Evolutionary conservation across 1,140 invertebrate genomes (phyloP).

Genomic region (Gonioctena quinquepunctata): DNA sequence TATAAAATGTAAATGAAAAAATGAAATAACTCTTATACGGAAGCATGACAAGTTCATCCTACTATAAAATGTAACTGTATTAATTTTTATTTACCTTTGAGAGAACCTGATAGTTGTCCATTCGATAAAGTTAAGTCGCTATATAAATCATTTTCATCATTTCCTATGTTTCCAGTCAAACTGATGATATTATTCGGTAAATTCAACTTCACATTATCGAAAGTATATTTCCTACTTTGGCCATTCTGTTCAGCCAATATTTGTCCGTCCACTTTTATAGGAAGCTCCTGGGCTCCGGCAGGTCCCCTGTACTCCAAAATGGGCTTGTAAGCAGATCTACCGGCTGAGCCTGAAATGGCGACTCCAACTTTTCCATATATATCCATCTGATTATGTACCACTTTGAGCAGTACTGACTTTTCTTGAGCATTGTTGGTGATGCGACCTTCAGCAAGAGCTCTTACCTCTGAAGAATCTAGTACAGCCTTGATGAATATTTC

Average conservation of each 20-base stretch:
- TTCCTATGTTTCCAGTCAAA: slow-evolving; percentile 60
- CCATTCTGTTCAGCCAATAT: slow-evolving; percentile 59
- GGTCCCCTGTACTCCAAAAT: slow-evolving; percentile 70
- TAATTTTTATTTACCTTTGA: slow-evolving; percentile 54
- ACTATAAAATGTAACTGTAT: no score
- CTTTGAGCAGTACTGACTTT: slow-evolving; percentile 59
- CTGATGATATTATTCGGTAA: slow-evolving; percentile 53
- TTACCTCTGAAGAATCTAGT: slow-evolving; percentile 63
- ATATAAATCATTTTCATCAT: slow-evolving; percentile 51
- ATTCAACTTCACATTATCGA: slow-evolving; percentile 51
- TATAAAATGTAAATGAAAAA: no score
- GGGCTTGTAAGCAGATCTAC: slow-evolving; percentile 65
- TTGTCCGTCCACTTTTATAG: slow-evolving; percentile 61
- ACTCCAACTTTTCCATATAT: slow-evolving; percentile 68
- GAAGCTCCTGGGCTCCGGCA: slow-evolving; percentile 57
- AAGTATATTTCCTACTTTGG: slow-evolving; percentile 61
- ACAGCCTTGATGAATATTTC: slow-evolving; percentile 61
- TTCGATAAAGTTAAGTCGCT: slow-evolving; percentile 61
- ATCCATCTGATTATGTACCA: slow-evolving; percentile 62
- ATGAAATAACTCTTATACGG: no score
- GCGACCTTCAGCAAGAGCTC: slow-evolving; percentile 58
- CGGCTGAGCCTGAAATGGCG: slow-evolving; percentile 59
- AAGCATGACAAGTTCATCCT: no score
- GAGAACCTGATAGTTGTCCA: slow-evolving; percentile 56
- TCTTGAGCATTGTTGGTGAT: slow-evolving; percentile 63